A percentile compares a stretch with the other conserved stretches of the same genome.
These are phyloP conservation scores for Pangasius sanitwongsei DNA, from an alignment of 2,797 vertebrate genomes.

Conservation along the genomic window DNA sequence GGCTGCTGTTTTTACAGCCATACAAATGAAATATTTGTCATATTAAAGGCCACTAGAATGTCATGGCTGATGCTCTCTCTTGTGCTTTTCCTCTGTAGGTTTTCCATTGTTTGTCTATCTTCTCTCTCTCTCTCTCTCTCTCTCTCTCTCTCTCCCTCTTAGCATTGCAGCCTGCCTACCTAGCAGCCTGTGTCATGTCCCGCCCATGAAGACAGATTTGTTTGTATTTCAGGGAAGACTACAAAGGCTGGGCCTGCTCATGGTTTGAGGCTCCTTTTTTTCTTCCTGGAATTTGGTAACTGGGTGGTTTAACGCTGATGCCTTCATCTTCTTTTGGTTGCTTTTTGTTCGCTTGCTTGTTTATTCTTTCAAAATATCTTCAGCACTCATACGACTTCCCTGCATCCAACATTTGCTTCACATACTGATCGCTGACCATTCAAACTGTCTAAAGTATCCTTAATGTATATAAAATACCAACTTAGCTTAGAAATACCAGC, in stretches of 20 bases:
- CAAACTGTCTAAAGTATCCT: not conserved
- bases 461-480: not conserved
- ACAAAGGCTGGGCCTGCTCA: not conserved
- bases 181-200: not conserved
- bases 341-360: not conserved
- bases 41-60: not conserved
- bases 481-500: not conserved
- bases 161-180: not conserved
- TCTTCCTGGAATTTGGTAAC: not conserved
- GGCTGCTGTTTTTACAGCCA: not conserved
- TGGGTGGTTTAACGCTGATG: not conserved
- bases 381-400: not conserved
- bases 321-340: not conserved
- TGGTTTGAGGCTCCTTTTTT: not conserved
- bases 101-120: not conserved
- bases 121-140: not conserved
- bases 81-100: not conserved
- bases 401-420: not conserved
- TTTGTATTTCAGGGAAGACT: not conserved
- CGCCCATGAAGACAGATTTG: not conserved
- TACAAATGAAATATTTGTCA: not conserved
- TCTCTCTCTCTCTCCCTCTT: not conserved
- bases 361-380: not conserved
- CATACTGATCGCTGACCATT: not conserved
- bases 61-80: not conserved